A percentile compares a stretch with the other conserved stretches of the same genome.
These are phyloP conservation scores for Ctenopoma multispine DNA, from an alignment of 2,797 vertebrate genomes.

Conservation along the genomic window DNA sequence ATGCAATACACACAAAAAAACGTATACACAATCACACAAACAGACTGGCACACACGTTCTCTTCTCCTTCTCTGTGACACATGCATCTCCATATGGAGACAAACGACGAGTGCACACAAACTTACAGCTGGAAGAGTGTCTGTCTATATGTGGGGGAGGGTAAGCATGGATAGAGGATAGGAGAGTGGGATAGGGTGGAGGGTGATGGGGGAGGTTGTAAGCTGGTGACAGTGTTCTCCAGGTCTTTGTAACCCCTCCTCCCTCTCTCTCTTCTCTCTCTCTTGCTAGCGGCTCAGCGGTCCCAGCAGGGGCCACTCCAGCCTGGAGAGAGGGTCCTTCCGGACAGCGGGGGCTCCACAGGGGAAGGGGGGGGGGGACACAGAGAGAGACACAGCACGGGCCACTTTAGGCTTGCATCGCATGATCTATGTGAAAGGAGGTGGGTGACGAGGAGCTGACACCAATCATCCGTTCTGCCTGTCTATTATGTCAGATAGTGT, in stretches of 20 bases:
- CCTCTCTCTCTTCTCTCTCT: conserved; percentile 27
- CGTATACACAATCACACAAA: conserved; percentile 16
- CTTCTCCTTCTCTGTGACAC: conserved; percentile 37
- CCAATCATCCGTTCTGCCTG: conserved; percentile 76
- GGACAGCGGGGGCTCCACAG: conserved; percentile 72
- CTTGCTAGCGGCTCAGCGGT: conserved; percentile 63
- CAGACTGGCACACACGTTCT: conserved; percentile 9
- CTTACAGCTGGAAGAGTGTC: conserved; percentile 39
- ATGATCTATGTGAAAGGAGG: conserved; percentile 74
- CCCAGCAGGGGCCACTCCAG: conserved; percentile 85
- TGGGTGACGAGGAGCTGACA: conserved; percentile 78
- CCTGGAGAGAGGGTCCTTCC: conserved; percentile 78
- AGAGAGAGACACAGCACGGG: conserved; percentile 34
- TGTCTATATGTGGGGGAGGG: conserved; percentile 74
- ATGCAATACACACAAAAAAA: not conserved
- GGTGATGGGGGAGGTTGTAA: conserved; percentile 55
- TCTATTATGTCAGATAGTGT: conserved; percentile 82
- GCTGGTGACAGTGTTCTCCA: conserved; percentile 72
- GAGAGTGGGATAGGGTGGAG: conserved; percentile 42
- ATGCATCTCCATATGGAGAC: conserved; percentile 58
- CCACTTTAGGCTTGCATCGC: conserved; percentile 74
- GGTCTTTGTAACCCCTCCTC: conserved; percentile 54
- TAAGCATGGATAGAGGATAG: conserved; percentile 26
- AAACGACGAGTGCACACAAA: conserved; percentile 57
- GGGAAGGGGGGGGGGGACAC: conserved; percentile 11